phyloP scores from a whole-genome alignment of 1,140 invertebrate genomes.

The Armadillidium nasatum region DNA sequence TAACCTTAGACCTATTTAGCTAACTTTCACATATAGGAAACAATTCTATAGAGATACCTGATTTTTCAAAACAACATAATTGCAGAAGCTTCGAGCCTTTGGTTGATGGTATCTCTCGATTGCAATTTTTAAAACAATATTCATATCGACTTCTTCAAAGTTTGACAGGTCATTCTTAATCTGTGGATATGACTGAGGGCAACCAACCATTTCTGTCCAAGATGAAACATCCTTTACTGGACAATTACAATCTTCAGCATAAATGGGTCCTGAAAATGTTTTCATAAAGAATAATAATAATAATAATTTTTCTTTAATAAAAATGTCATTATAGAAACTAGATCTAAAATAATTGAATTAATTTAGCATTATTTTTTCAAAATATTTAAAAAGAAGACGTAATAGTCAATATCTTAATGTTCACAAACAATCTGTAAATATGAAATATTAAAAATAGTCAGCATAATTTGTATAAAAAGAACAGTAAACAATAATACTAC shows the following conservation, averaged over 20 bases:
- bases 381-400: slow-evolving; percentile 25
- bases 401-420: slow-evolving; percentile 25
- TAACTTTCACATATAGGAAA: too few species aligned
- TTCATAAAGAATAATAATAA: slow-evolving; percentile 29
- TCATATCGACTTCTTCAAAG: slow-evolving; percentile 70
- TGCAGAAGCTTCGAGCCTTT: slow-evolving; percentile 76
- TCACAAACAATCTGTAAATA: not conserved
- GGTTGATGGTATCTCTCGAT: slow-evolving; percentile 64
- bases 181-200: slow-evolving; percentile 62
- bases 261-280: slow-evolving; percentile 60
- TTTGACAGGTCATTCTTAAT: slow-evolving; percentile 67
- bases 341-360: slow-evolving; percentile 24
- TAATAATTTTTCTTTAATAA: slow-evolving; percentile 9
- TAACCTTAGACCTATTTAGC: too few species aligned
- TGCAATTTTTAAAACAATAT: slow-evolving; percentile 60
- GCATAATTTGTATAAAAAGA: too few species aligned
- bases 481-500: too few species aligned
- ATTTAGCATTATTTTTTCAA: slow-evolving; percentile 33
- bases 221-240: slow-evolving; percentile 60
- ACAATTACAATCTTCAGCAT: slow-evolving; percentile 81
- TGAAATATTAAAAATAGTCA: too few species aligned
- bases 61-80: slow-evolving; percentile 83
- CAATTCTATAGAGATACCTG: slow-evolving; percentile 53
- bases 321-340: slow-evolving; percentile 23
- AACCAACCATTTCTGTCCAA: slow-evolving; percentile 67